Evolutionary conservation across 2,113 vertebrate species (phyloP), one percentile per base, ranked within the genome.

Genomic region (Acrocephalus arundinaceus): DNA sequence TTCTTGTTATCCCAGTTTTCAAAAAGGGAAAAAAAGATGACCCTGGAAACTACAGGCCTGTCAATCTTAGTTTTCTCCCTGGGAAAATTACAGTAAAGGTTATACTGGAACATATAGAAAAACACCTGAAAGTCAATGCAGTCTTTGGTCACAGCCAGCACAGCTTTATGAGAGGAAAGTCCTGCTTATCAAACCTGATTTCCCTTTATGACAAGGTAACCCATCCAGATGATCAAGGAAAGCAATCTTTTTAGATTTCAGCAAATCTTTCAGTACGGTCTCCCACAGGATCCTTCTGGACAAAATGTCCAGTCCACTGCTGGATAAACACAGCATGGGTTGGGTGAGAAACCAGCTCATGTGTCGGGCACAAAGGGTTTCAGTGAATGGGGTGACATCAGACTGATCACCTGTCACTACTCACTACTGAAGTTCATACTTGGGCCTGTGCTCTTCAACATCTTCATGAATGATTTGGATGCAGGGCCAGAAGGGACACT

Each of bases 291-390:
- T 70, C 30, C 17, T 62, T 48, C 25, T 76, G 30, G 28, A 62
- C n/a, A 55, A 82, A 55, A 41, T 61, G 20, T 48, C 24, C n/a
- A 48, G 3, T 24, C 2, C 4, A 6, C 39, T 41, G 25, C 48
- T 70, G 21, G 14, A 61, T 35, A 55, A 62, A 55, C 17, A 41
- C 20, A 25, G 25, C 9, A 7, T 41, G 10, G 0, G 3, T 35
- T 3, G 4, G 7, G 10, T 41, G 63, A 70, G 63, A 28, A 48
- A 41, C 6, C 15, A 31, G 9, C 17, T 62, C 25, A 15, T 9
- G 21, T 3, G 5, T 46, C 0, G 0, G 25, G 11, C n/a, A 35
- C 21, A 48, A 25, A 70, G 7, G 20, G 13, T 52, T 24, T 18
- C 39, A 61, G 30, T 39, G 31, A 31, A 31, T 41, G 11, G 7